phyloP scores from a whole-genome alignment of 2,888 invertebrate species.

The Dolomedes plantarius region DNA sequence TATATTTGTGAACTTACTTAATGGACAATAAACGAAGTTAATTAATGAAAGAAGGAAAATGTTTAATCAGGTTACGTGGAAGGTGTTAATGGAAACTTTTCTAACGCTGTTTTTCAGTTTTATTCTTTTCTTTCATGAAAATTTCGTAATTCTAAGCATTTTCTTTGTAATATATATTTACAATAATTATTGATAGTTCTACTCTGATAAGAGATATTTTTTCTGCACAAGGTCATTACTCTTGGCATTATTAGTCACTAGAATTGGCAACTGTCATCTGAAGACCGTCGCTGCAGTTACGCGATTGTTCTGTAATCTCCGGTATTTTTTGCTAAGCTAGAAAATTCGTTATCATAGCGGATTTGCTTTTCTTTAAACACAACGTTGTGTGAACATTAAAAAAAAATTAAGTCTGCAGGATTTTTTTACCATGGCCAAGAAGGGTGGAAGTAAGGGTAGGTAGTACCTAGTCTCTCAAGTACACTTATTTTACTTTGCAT shows the following conservation, averaged over 20 bases:
- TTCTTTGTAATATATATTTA: too few species aligned
- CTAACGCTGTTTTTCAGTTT: too few species aligned
- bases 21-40: too few species aligned
- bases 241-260: conserved; percentile 1
- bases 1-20: too few species aligned
- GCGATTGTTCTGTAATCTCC: conserved; percentile 60
- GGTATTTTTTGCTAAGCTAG: conserved; percentile 42
- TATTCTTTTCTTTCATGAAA: too few species aligned
- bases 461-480: background rate
- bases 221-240: conserved; percentile 41
- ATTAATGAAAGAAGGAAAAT: too few species aligned
- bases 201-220: too few species aligned
- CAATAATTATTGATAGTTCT: too few species aligned
- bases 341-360: conserved; percentile 30
- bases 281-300: conserved; percentile 45
- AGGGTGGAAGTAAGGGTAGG: conserved; percentile 62
- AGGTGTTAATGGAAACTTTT: too few species aligned
- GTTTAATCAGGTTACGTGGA: too few species aligned
- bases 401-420: conserved; percentile 10
- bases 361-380: conserved; percentile 5
- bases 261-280: conserved; percentile 40
- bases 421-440: conserved; percentile 36
- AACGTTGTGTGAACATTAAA: conserved; percentile 23
- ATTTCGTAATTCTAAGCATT: too few species aligned
- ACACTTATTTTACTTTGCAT: background rate